Base-by-base conservation (phyloP, 2,797 vertebrate species). In the Characodon lateralis region DNA sequence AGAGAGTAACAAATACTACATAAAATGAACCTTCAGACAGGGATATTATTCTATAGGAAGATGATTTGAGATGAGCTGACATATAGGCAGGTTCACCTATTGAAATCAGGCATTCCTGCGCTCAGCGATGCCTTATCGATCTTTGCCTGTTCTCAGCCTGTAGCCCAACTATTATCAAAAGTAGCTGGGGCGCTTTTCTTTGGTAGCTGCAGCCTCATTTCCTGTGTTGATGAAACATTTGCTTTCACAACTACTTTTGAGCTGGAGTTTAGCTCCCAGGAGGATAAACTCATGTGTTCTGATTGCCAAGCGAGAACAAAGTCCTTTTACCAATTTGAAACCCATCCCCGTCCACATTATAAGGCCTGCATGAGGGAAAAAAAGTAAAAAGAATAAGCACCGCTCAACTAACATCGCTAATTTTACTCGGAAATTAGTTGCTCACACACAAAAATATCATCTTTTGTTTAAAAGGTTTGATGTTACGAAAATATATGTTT, bases 291-390 rank as follows among this genome's bases (percentile, higher is more conserved):
- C 78, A 71, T 20, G 66, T 78, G 74, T 72, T 59, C 76, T 68
- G 58, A 86, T 65, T 72, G 79, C 61, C 68, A 74, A 72, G 83
- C 77, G 73, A 79, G 85, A 78, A 80, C 85, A 87, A 91, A 83
- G 63, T 72, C 76, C 76, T 70, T 74, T 43, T 58, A 72, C 87
- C 68, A 74, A 79, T 56, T 76, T 77, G 80, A 79, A 77, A 63
- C 12, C 46, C 9, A 2, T 10, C 46, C 46, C 46, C 46, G 31
- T 31, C 31, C 31, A 10, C 5, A 12, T 12, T 8, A 39, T 6
- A 41, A 66, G 39, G n/a, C 3, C n/a, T 59, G 56, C 22, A n/a
- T 56, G 24, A n/a, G 39, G 22, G 1, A 3, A 48, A 69, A 46
- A 69, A 2, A 2, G 43, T n/a, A 46, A 68, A 2, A 69, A 8